Evolutionary conservation across 2,888 invertebrate genomes (phyloP).

Genomic region (Penaeus monodon): DNA sequence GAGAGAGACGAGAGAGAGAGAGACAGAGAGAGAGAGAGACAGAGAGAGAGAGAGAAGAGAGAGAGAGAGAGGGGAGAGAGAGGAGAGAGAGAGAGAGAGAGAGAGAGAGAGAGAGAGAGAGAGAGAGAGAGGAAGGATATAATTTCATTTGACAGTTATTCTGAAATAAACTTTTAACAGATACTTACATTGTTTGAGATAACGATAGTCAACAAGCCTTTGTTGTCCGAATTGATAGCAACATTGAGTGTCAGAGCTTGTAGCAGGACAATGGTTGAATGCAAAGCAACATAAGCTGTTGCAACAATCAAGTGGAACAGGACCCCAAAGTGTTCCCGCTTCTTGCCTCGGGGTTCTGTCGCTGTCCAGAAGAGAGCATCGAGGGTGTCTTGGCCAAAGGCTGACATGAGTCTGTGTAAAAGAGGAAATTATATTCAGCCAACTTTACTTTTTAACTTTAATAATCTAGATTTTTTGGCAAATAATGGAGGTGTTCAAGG

Average conservation of each 20-base stretch:
- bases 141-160: not conserved
- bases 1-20: no score
- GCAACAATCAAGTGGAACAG: slow-evolving; percentile 93
- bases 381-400: slow-evolving; percentile 97
- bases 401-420: slow-evolving; percentile 80
- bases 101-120: no score
- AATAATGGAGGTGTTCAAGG: no score
- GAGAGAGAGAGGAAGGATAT: no score
- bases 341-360: slow-evolving; percentile 89
- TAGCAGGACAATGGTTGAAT: slow-evolving; percentile 88
- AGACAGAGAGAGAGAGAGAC: no score
- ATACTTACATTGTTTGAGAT: slow-evolving; percentile 96
- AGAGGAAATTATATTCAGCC: not conserved
- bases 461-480: no score
- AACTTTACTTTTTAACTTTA: not conserved
- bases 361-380: slow-evolving; percentile 99
- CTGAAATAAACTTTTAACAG: not conserved
- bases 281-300: slow-evolving; percentile 89
- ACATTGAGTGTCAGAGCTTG: slow-evolving; percentile 99
- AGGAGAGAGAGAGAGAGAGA: no score
- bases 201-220: slow-evolving; percentile 97
- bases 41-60: no score
- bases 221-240: slow-evolving; percentile 98
- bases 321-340: slow-evolving; percentile 86
- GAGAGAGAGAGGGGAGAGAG: no score